A percentile compares a stretch with the other conserved stretches of the same genome.
These are phyloP conservation scores for Melinaea marsaeus DNA, from an alignment of 2,888 invertebrate species.

Conservation along the genomic window DNA sequence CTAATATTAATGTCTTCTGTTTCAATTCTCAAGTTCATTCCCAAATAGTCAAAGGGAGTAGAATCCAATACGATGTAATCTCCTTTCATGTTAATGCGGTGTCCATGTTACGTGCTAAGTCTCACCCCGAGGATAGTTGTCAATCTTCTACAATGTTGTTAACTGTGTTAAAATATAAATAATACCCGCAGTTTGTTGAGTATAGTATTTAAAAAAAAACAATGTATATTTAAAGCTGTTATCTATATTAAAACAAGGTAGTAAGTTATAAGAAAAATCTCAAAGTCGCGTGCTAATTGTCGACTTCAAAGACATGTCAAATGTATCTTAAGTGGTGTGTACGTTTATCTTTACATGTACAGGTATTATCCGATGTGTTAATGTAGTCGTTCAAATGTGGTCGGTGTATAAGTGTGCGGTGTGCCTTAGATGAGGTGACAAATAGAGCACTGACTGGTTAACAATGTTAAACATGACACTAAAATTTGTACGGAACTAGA, in stretches of 20 bases:
- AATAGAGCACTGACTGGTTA: slow-evolving; percentile 7
- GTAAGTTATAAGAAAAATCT: too few relatives aligned
- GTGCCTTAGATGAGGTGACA: slow-evolving; percentile 20
- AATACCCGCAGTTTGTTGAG: not conserved
- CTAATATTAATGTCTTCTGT: too few relatives aligned
- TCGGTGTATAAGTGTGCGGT: slow-evolving; percentile 23
- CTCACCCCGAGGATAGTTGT: not conserved
- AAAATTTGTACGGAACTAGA: not conserved
- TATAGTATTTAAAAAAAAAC: too few relatives aligned
- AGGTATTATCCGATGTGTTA: slow-evolving; percentile 9
- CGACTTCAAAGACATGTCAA: not conserved
- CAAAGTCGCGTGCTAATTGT: too few relatives aligned
- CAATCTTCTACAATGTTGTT: not conserved
- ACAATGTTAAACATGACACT: slow-evolving; percentile 1
- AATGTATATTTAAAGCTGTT: too few relatives aligned
- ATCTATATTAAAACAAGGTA: too few relatives aligned
- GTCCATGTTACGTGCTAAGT: not conserved
- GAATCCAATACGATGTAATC: not conserved
- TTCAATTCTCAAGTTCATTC: too few relatives aligned
- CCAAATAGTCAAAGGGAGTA: not conserved
- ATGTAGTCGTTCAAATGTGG: slow-evolving; percentile 16
- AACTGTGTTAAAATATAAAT: not conserved
- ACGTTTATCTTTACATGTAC: not conserved
- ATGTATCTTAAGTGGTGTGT: not conserved
- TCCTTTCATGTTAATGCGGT: not conserved